Evolutionary conservation across 2,888 invertebrate genomes (phyloP), one percentile per base, ranked within the genome.

Genomic region (Agrotis clavis): DNA sequence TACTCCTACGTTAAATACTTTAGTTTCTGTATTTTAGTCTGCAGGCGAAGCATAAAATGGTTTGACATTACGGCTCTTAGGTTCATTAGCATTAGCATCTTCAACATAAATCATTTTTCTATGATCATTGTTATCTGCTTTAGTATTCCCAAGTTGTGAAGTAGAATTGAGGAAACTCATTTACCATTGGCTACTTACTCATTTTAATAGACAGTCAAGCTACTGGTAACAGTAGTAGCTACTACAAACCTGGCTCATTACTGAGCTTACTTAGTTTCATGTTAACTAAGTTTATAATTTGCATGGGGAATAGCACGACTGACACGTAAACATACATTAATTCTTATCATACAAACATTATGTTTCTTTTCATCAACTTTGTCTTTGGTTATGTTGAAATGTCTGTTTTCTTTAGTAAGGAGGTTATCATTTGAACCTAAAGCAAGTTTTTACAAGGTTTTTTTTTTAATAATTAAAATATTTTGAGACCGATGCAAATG

Each of bases 281-380:
- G 79, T 64, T 78, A 67, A 79, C 56, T 48, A 64, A 67, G 68
- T 62, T 82, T 79, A 69, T 62, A 78, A 82, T 80, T 80, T 79
- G 74, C 83, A 79, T 80, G n/a, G 45, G 9, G 21, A 82, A 72
- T 67, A 51, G 66, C 69, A 69, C 63, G 68, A 82, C 66, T 73
- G 73, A 60, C 79, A 73, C 66, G 21, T 62, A 73, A 79, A 79
- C 79, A 73, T 69, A 68, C 68, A 78, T 68, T 67, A 78, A 64
- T 69, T 73, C 59, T 60, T 67, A 57, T 69, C 60, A 57, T 78
- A 56, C n/a, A 30, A 51, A 59, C 57, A 47, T 67, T 68, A 47
- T 60, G 57, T 61, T 67, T 41, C 41, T 51, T 60, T 78, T 56
- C 25, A 50, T 62, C 64, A 61, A 14, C 30, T 50, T 19, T n/a